Evolutionary conservation across 2,113 vertebrate genomes (phyloP), one percentile per base, ranked within the genome.

Genomic region (Speoplatyrhinus poulsoni): DNA sequence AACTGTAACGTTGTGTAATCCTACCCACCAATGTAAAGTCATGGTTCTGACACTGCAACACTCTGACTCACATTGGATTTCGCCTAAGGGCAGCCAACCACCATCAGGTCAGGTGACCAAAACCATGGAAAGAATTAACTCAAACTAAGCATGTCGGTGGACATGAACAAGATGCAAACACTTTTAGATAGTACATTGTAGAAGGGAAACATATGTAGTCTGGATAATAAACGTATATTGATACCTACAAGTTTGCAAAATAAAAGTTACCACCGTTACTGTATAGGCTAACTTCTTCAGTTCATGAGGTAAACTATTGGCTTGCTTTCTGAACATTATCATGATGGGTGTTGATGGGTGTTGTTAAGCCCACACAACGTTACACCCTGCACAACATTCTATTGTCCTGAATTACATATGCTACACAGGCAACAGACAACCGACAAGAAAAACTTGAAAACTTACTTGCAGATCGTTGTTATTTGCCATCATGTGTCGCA

Each of bases 401-500:
- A 41, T 41, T 41, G 36, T 41, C 36, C 4, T 41, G 36, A 41
- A 41, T 41, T 8, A 41, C 7, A 41, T 7, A 26, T 1, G 26
- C 26, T 26, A 26, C 26, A 26, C 26, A 26, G 26, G 26, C 26
- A 26, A 26, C 26, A 26, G 26, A 26, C 26, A 26, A 41, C 36
- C 4, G 7, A 41, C 36, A 41, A 41, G 6, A 54, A 9, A 63
- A 76, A 64, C 76, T 72, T 9, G 1, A 0, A 66, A 84, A 88
- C 85, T 88, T 72, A 91, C 90, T 54, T 90, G 87, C 64, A 89
- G 77, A 73, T 88, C 90, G 83, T 82, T 85, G 61, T 87, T 87
- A 15, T 87, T 90, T 75, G 90, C 88, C 90, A 91, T 91, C 76
- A 55, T 73, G 62, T 62, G 57, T 36, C 12, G 67, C 65, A 54